These are phyloP conservation scores for Genyomyrus donnyi DNA, from an alignment of 2,113 vertebrate species.

Conservation along the genomic window DNA sequence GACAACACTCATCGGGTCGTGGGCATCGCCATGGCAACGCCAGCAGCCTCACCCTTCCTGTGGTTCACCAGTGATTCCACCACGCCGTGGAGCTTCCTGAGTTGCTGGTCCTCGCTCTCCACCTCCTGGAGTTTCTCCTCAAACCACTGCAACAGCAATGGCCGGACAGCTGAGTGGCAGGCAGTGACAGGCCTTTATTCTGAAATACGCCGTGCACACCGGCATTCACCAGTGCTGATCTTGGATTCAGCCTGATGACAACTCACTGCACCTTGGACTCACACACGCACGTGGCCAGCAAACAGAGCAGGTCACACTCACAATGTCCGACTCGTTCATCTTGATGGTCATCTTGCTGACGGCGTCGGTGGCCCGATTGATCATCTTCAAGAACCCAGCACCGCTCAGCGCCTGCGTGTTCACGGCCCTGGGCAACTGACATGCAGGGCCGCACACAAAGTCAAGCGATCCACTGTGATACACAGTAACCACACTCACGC, in stretches of 20 bases:
- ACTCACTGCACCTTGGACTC: neutral
- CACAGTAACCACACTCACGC: neutral
- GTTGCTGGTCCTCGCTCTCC: slow-evolving; percentile 84
- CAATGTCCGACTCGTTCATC: slow-evolving; percentile 91
- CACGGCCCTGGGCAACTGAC: slow-evolving; percentile 83
- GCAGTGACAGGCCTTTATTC: neutral
- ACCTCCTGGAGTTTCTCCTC: slow-evolving; percentile 95
- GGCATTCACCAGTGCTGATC: neutral
- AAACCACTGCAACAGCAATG: slow-evolving; percentile 75
- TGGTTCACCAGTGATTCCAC: slow-evolving; percentile 87
- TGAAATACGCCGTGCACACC: neutral
- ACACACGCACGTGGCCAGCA: neutral
- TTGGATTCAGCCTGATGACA: neutral
- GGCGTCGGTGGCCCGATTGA: slow-evolving; percentile 87
- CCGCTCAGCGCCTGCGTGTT: slow-evolving; percentile 85
- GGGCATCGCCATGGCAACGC: neutral
- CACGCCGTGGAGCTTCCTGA: slow-evolving; percentile 79
- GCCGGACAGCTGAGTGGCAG: neutral
- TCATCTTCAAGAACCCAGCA: slow-evolving; percentile 92
- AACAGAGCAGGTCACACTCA: slow-evolving; percentile 51
- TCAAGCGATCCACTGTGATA: neutral
- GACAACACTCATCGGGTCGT: too few relatives aligned
- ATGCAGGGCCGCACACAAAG: neutral
- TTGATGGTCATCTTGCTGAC: slow-evolving; percentile 98
- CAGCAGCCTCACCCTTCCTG: slow-evolving; percentile 74